A percentile compares a stretch with the other conserved stretches of the same genome.
These are phyloP conservation scores for Micoletzkya japonica DNA, from an alignment of 2,888 invertebrate species.

Conservation along the genomic window DNA sequence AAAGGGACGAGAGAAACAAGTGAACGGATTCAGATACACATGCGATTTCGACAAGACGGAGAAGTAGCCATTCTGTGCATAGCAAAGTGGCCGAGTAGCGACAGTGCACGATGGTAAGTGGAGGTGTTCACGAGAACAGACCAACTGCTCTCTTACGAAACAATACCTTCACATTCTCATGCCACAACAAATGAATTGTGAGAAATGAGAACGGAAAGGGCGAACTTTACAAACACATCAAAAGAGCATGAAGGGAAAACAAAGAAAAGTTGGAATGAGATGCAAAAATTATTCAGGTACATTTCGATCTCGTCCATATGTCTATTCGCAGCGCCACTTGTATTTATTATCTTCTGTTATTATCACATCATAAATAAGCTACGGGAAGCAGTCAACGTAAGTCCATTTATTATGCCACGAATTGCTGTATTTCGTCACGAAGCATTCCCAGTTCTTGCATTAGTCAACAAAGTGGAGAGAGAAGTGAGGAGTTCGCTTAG, in stretches of 20 bases:
- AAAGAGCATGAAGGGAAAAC: background rate
- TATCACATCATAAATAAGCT: constrained; percentile 61
- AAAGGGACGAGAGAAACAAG: constrained; percentile 17
- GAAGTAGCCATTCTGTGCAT: constrained; percentile 41
- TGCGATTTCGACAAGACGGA: constrained; percentile 2
- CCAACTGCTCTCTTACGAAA: background rate
- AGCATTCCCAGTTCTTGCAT: too few relatives aligned
- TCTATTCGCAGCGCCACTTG: constrained; percentile 59
- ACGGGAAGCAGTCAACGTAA: constrained; percentile 52
- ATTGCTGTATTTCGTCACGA: too few relatives aligned
- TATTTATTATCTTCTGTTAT: constrained; percentile 59
- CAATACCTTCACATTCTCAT: background rate
- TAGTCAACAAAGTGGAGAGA: too few relatives aligned
- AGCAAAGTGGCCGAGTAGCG: constrained; percentile 27
- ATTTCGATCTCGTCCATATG: constrained; percentile 57
- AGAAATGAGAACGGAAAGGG: background rate
- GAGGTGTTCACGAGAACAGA: background rate
- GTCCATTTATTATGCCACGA: too few relatives aligned
- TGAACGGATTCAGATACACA: constrained; percentile 4
- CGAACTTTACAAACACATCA: background rate
- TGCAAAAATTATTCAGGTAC: constrained; percentile 48
- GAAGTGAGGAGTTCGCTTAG: too few relatives aligned
- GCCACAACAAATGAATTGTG: background rate
- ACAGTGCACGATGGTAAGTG: constrained; percentile 16
- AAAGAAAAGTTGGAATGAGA: background rate